These are phyloP conservation scores for Coturnix japonica DNA, from an alignment of 2,113 vertebrate species.

Conservation along the genomic window DNA sequence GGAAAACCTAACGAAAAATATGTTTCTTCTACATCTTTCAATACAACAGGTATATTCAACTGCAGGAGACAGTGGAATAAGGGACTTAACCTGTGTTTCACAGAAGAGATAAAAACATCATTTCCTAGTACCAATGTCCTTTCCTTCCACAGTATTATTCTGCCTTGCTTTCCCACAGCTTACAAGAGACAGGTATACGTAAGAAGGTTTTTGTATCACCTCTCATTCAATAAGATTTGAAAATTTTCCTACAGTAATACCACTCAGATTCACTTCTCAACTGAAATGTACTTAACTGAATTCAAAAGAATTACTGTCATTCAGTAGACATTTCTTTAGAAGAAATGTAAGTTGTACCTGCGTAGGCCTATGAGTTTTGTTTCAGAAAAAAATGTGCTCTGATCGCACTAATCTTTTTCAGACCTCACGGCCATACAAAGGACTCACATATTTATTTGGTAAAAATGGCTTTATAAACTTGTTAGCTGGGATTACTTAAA, in stretches of 20 bases:
- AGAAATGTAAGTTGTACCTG: neutral
- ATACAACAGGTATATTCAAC: neutral
- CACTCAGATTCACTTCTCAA: neutral
- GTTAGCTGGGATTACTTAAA: neutral
- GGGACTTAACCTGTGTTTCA: neutral
- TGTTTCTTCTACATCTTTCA: neutral
- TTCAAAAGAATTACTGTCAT: neutral
- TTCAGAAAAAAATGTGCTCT: neutral
- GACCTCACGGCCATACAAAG: neutral
- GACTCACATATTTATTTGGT: neutral
- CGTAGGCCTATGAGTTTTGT: neutral
- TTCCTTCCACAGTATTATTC: neutral
- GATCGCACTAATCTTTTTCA: neutral
- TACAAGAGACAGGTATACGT: accelerated
- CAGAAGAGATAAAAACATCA: neutral
- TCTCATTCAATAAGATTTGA: neutral
- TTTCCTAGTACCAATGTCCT: neutral
- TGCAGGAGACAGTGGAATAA: neutral
- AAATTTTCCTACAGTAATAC: neutral
- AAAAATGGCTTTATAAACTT: neutral
- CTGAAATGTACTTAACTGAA: neutral
- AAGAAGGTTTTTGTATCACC: neutral
- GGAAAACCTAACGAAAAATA: neutral
- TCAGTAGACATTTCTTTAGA: neutral
- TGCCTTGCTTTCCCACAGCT: neutral